phyloP scores from a whole-genome alignment of 2,888 invertebrate species.

The Parnassius apollo region DNA sequence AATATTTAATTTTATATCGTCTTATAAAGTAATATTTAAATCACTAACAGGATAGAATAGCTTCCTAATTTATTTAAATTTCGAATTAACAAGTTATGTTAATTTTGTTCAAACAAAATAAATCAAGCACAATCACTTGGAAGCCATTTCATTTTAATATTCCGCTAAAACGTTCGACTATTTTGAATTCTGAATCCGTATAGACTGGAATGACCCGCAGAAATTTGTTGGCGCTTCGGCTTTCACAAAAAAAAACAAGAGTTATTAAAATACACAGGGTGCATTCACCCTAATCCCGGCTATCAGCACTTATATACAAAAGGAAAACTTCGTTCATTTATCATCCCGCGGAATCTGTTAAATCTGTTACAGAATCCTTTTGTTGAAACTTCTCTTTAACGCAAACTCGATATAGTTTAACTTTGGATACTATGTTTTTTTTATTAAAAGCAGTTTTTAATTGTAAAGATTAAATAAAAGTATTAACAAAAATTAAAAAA shows the following conservation, averaged over 20 bases:
- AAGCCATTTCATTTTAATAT: background rate
- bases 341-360: constrained; percentile 40
- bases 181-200: constrained; percentile 16
- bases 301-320: constrained; percentile 21
- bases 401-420: constrained; percentile 18
- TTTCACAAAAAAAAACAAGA: constrained; percentile 18
- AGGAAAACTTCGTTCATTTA: constrained; percentile 34
- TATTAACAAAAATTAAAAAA: too few relatives aligned
- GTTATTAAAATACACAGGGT: constrained; percentile 14
- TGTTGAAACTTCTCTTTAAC: constrained; percentile 35
- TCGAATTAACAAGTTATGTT: constrained; percentile 4
- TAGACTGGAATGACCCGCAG: constrained; percentile 17
- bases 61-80: constrained; percentile 3
- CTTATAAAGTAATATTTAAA: background rate
- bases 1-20: too few relatives aligned
- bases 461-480: background rate
- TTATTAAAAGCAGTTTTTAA: background rate
- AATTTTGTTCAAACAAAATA: constrained; percentile 6
- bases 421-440: constrained; percentile 24
- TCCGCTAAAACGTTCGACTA: background rate
- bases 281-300: constrained; percentile 18
- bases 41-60: constrained; percentile 7
- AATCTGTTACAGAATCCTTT: constrained; percentile 36
- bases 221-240: constrained; percentile 16
- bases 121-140: background rate